Base-by-base conservation (phyloP, 2,797 vertebrate genomes). In the Benthosema pterotum region DNA sequence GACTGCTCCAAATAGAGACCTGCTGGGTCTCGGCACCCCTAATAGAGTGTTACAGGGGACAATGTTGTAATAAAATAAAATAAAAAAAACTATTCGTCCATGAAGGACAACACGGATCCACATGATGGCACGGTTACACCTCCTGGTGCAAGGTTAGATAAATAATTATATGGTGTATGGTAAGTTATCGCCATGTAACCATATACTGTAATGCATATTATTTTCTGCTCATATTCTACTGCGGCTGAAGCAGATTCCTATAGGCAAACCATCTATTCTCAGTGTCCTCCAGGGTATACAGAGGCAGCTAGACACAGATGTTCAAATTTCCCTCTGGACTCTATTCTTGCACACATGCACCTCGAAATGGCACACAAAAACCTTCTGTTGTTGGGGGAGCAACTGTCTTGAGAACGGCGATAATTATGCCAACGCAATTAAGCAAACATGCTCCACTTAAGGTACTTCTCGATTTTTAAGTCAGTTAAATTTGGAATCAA, bases 231-330 rank as follows among this genome's bases (percentile, higher is more conserved):
- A 62, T 60, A 58, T 63, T 64, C 17, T 74, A 77, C 71, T 72
- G n/a, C n/a, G 72, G 65, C 74, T 65, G 77, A 65, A 60, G 64
- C 61, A 63, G 18, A 77, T 63, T 79, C 48, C 70, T 57, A 48
- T 58, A 75, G 79, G 66, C 69, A 75, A 66, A 69, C 32, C 65
- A 72, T 86, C 81, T 90, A 86, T 87, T 87, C 68, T 28, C 63
- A 80, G 77, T 60, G 60, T 16, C 76, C 84, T 87, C 83, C 58
- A 57, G 84, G 81, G 86, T 46, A 57, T 63, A 74, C 57, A 3
- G 52, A 64, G 58, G 61, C 53, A 71, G 72, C 9, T 49, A 79
- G 72, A 82, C 82, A 74, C 88, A 90, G 86, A 84, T 88, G 88
- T 84, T 85, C 69, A 59, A 60, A 77, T 80, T 59, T 83, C 88